A percentile compares a stretch with the other conserved stretches of the same genome.
phyloP scores from a whole-genome alignment of 2,113 vertebrate species.

The Rissa tridactyla region DNA sequence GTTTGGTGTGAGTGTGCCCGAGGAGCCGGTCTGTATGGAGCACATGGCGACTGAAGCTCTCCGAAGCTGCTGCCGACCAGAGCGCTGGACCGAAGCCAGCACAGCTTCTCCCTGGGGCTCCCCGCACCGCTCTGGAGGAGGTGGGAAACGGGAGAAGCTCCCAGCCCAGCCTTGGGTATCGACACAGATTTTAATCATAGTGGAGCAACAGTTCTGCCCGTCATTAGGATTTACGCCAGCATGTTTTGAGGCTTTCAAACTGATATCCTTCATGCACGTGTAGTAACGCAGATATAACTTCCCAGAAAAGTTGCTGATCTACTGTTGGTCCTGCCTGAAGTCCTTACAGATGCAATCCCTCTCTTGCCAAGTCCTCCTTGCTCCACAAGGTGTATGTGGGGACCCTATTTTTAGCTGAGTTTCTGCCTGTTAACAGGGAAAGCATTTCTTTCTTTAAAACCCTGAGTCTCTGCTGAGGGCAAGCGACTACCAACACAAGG shows the following conservation, averaged over 20 bases:
- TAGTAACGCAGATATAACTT: background rate
- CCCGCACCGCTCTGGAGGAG: background rate
- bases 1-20: fast-evolving
- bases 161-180: background rate
- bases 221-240: background rate
- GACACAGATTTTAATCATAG: background rate
- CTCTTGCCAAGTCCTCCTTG: background rate
- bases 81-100: background rate
- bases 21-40: fast-evolving
- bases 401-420: background rate
- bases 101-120: background rate
- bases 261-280: fast-evolving
- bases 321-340: background rate
- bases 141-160: background rate
- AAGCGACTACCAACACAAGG: background rate
- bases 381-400: background rate
- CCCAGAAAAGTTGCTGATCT: background rate
- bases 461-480: background rate
- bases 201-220: fast-evolving
- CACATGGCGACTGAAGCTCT: fast-evolving
- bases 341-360: background rate
- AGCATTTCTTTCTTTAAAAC: background rate
- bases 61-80: fast-evolving
- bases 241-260: background rate
- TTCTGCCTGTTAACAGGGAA: background rate